Evolutionary conservation across 2,888 invertebrate genomes (phyloP), one percentile per base, ranked within the genome.

Genomic region (Toxonevra muliebris): DNA sequence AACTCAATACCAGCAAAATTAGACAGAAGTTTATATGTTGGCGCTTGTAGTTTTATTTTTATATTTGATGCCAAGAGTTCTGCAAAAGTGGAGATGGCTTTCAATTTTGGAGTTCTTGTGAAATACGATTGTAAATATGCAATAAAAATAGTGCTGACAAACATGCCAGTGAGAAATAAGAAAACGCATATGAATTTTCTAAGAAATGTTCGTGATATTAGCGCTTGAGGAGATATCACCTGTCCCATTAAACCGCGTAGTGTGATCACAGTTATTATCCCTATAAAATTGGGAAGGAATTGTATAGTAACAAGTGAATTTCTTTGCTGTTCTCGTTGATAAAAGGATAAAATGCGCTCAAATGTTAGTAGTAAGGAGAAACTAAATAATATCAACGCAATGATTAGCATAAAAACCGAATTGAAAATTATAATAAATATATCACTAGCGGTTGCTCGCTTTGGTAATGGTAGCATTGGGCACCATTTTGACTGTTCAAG

Each of bases 241-340:
- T 68, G 68, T 2, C 68, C 68, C 55, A 68, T 19, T 8, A 68
- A 15, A 1, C 65, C 52, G 2, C 52, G 68, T 8, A 68, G 52
- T 15, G 61, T 61, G 1, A 50, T 43, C 12, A 59, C 63, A 9
- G 5, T 68, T 7, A 68, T n/a, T 1, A 59, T 53, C 58, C 42
- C 19, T 17, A 59, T 1, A 20, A 65, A 65, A 4, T 19, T 42
- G n/a, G 13, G 40, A 12, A 30, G 30, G 7, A 30, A 30, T 30
- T 30, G 30, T 30, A 4, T 30, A 30, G 30, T 4, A 7, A 30
- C 7, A 7, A 30, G 7, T 7, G 2, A 7, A 30, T 7, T 30
- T 30, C 2, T 30, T 30, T 7, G 30, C 30, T 30, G 30, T 30
- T 30, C 30, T 5, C 3, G 11, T 40, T n/a, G 15, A 17, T 10